Percentiles rank a stretch among this genome's conserved stretches.
Evolutionary conservation across 2,113 vertebrate genomes (phyloP).

Genomic region (Ardeotis arabs): DNA sequence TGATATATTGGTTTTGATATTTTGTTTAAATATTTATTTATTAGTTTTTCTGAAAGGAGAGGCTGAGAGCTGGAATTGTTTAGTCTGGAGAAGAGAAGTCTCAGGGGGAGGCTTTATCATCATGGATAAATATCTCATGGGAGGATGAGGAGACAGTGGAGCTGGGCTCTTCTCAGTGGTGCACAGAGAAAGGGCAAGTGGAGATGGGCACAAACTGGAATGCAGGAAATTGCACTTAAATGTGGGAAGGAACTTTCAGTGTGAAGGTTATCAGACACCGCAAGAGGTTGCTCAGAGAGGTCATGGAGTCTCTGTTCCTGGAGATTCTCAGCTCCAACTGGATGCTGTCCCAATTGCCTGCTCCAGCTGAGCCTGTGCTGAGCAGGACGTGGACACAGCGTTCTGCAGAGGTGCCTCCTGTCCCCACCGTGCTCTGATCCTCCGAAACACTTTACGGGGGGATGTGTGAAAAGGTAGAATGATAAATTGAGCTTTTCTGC

Average conservation of each 20-base stretch:
- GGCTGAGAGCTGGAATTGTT: background rate
- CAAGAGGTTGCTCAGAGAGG: background rate
- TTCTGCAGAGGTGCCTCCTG: background rate
- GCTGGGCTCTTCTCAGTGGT: background rate
- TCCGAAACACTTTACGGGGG: accelerated
- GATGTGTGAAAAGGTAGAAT: background rate
- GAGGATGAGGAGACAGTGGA: background rate
- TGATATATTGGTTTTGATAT: background rate
- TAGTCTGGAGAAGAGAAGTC: background rate
- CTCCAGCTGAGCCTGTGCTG: background rate
- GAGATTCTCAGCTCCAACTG: background rate
- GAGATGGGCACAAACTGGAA: background rate
- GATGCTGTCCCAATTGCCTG: accelerated
- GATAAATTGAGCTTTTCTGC: background rate
- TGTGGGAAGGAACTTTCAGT: background rate
- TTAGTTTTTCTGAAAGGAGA: background rate
- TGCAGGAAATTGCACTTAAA: background rate
- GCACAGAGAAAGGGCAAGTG: background rate
- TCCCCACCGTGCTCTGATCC: accelerated
- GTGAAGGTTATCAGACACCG: background rate
- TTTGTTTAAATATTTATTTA: background rate
- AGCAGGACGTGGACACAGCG: background rate
- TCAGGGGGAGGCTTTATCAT: background rate
- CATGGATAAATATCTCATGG: background rate
- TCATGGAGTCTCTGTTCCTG: background rate